These are phyloP conservation scores for Pseudomyrmex flavicornis DNA, from an alignment of 1,140 invertebrate genomes.

Conservation along the genomic window DNA sequence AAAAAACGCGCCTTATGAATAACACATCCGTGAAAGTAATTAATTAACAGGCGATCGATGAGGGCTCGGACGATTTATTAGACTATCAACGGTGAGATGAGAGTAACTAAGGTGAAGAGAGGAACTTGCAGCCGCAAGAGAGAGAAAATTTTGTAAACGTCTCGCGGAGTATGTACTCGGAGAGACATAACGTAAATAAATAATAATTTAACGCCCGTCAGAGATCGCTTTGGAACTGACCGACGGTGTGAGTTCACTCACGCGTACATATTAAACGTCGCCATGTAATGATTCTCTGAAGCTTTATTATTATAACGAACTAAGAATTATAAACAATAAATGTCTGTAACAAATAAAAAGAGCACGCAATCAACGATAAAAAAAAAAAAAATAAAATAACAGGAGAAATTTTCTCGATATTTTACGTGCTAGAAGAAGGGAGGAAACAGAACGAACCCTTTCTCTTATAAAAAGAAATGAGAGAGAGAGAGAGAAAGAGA, in stretches of 20 bases:
- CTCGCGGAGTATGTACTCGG: constrained; percentile 70
- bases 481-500: background rate
- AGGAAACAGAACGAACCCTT: background rate
- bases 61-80: constrained; percentile 72
- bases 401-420: constrained; percentile 71
- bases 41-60: constrained; percentile 66
- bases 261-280: constrained; percentile 74
- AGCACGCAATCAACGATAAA: constrained; percentile 78
- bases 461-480: too few relatives aligned
- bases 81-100: constrained; percentile 60
- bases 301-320: constrained; percentile 82
- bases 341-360: constrained; percentile 85
- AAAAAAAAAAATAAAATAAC: constrained; percentile 51
- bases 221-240: constrained; percentile 76
- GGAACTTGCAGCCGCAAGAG: constrained; percentile 74
- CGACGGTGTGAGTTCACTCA: constrained; percentile 72
- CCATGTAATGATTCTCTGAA: constrained; percentile 80
- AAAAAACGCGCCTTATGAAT: constrained; percentile 56
- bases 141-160: constrained; percentile 77
- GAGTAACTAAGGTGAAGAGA: constrained; percentile 68
- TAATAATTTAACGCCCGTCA: constrained; percentile 75
- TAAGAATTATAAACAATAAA: constrained; percentile 84
- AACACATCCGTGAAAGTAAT: constrained; percentile 56
- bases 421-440: constrained; percentile 68
- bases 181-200: constrained; percentile 57